These are phyloP conservation scores for Holocentrus rufus DNA, from an alignment of 2,797 vertebrate genomes.

Conservation along the genomic window DNA sequence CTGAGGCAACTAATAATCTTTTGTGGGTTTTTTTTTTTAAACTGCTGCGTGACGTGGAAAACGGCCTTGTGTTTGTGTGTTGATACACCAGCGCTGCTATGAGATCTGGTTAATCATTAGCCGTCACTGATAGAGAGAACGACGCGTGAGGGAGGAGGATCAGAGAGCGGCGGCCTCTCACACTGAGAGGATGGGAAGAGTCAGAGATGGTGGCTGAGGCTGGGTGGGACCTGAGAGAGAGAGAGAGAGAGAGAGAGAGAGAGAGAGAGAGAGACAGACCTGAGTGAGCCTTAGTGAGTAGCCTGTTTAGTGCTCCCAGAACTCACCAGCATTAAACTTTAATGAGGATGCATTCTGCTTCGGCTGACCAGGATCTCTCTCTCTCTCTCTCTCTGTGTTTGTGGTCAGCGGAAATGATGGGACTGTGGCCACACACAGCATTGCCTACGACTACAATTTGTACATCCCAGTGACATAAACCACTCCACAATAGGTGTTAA, in stretches of 20 bases:
- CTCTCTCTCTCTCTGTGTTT: constrained; percentile 42
- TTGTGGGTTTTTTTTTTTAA: neutral
- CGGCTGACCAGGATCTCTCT: constrained; percentile 48
- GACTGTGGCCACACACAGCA: constrained; percentile 30
- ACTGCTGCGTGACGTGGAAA: constrained; percentile 16
- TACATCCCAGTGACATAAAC: constrained; percentile 6
- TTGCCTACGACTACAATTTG: constrained; percentile 7
- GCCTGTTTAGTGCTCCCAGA: constrained; percentile 72
- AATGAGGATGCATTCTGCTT: constrained; percentile 72
- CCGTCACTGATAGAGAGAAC: constrained; percentile 33
- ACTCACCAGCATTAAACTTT: constrained; percentile 73
- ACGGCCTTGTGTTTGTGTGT: constrained; percentile 34
- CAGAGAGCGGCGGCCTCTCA: constrained; percentile 35
- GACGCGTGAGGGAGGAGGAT: constrained; percentile 22
- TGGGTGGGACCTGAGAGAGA: constrained; percentile 35
- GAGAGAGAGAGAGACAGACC: constrained; percentile 26
- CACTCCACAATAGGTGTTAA: neutral
- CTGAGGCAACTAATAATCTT: constrained; percentile 3
- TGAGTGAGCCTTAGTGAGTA: neutral
- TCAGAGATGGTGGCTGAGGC: constrained; percentile 15
- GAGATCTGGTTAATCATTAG: constrained; percentile 63
- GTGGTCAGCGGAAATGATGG: constrained; percentile 51
- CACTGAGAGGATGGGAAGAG: constrained; percentile 7
- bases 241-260: constrained; percentile 23
- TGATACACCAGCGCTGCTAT: constrained; percentile 55